A percentile compares a stretch with the other conserved stretches of the same genome.
These are phyloP conservation scores for Drosophila lowei DNA, from an alignment of 1,140 invertebrate species.

Conservation along the genomic window DNA sequence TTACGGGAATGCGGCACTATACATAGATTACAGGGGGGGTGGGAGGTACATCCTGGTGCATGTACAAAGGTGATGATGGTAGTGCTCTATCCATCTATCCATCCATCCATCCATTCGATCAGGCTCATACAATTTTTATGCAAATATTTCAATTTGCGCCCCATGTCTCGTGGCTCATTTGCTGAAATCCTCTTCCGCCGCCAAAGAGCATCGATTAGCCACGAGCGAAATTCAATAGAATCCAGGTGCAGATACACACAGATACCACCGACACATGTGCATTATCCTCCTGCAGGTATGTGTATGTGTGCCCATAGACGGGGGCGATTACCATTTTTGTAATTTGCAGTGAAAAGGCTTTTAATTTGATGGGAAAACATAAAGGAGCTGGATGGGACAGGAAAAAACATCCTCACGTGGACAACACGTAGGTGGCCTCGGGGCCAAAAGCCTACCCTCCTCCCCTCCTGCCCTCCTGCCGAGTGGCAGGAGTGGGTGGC, in stretches of 20 bases:
- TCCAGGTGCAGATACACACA: slow-evolving; percentile 7
- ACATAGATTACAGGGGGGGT: too few species aligned
- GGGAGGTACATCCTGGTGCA: too few species aligned
- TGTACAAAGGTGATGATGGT: too few species aligned
- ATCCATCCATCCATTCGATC: too few species aligned
- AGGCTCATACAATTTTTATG: slow-evolving; percentile 14
- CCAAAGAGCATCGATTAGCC: slow-evolving; percentile 51
- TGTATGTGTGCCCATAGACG: slow-evolving; percentile 8
- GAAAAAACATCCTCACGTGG: slow-evolving; percentile 34
- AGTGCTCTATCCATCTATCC: too few species aligned
- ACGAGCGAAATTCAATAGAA: slow-evolving; percentile 26
- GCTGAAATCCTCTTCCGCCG: slow-evolving; percentile 4
- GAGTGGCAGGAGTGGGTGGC: too few species aligned
- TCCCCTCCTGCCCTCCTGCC: too few species aligned
- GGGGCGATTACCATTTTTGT: slow-evolving; percentile 68
- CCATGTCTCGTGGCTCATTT: background rate
- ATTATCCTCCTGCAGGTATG: background rate
- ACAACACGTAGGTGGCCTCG: slow-evolving; percentile 31
- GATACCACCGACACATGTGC: slow-evolving; percentile 6
- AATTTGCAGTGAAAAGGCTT: slow-evolving; percentile 70
- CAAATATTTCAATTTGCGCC: slow-evolving; percentile 11
- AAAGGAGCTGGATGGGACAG: slow-evolving; percentile 13
- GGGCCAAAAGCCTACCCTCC: slow-evolving; percentile 4
- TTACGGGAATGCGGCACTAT: too few species aligned
- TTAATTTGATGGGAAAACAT: slow-evolving; percentile 62